These are phyloP conservation scores for Hylyphantes graminicola DNA, from an alignment of 1,140 invertebrate genomes.

Conservation along the genomic window DNA sequence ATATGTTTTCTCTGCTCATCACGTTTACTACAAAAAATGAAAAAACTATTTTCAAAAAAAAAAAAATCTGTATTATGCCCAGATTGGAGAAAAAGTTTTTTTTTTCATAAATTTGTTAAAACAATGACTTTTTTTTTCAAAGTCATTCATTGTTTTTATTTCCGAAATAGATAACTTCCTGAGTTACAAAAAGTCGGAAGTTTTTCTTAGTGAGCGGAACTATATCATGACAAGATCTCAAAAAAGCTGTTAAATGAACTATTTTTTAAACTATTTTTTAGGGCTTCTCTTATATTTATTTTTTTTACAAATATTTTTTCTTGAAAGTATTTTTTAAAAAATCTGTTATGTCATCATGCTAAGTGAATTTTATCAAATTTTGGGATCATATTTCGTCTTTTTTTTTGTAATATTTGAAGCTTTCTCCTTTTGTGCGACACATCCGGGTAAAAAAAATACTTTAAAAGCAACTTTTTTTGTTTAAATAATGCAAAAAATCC, in stretches of 20 bases:
- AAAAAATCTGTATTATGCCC: too few species aligned
- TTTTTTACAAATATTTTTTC: not conserved
- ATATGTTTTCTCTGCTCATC: too few species aligned
- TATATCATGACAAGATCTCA: conserved; percentile 46
- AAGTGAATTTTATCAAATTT: not conserved
- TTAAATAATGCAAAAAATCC: too few species aligned
- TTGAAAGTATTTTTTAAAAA: too few species aligned
- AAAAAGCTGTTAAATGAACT: not conserved
- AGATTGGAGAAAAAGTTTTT: too few species aligned
- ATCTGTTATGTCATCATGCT: too few species aligned
- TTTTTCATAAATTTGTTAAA: too few species aligned
- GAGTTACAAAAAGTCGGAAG: conserved; percentile 55
- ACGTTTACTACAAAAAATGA: too few species aligned
- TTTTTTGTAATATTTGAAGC: not conserved
- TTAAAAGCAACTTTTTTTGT: too few species aligned
- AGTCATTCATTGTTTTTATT: conserved; percentile 24
- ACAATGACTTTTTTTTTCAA: conserved; percentile 5
- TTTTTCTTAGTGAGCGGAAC: conserved; percentile 54
- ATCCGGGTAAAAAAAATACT: too few species aligned
- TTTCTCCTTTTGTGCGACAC: too few species aligned
- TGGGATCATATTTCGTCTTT: not conserved
- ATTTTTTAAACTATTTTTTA: conserved; percentile 17
- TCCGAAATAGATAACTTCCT: conserved; percentile 56
- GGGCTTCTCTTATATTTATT: not conserved
- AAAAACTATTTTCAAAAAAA: too few species aligned